A percentile compares a stretch with the other conserved stretches of the same genome.
Conservation (phyloP, 2,888 invertebrate genomes). For the Diachrysia chrysitis region DNA sequence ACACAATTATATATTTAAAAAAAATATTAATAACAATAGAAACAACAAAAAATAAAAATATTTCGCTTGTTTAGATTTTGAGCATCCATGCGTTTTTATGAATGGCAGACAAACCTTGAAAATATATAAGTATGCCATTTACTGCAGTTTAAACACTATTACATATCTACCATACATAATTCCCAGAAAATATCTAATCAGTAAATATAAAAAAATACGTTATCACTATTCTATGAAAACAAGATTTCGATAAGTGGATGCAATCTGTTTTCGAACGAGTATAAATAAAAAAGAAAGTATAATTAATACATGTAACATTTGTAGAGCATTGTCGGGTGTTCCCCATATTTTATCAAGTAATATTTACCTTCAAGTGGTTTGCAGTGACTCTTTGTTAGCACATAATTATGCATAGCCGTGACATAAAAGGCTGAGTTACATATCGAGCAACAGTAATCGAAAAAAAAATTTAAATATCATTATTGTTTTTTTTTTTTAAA, state of each 20-base stretch:
- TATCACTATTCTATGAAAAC: slow-evolving; percentile 5
- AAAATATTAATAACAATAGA: no score
- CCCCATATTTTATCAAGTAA: not conserved
- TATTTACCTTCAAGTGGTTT: not conserved
- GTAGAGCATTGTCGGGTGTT: not conserved
- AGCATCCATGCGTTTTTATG: no score
- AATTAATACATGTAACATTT: no score
- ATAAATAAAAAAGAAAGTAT: slow-evolving; percentile 5
- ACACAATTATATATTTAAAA: no score
- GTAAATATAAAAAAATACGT: not conserved
- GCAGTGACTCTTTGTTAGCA: not conserved
- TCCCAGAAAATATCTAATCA: not conserved
- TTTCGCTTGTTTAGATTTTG: no score
- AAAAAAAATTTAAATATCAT: no score
- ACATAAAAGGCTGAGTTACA: not conserved
- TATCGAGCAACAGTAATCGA: no score
- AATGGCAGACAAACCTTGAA: no score
- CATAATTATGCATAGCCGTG: not conserved
- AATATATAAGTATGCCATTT: not conserved
- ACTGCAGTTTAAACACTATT: not conserved
- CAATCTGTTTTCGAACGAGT: not conserved
- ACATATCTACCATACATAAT: not conserved
- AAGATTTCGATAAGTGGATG: slow-evolving; percentile 4
- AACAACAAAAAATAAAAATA: no score
- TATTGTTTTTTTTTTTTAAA: no score